A percentile compares a stretch with the other conserved stretches of the same genome.
Conservation (phyloP, 2,113 vertebrate species). For the Petaurus breviceps region DNA sequence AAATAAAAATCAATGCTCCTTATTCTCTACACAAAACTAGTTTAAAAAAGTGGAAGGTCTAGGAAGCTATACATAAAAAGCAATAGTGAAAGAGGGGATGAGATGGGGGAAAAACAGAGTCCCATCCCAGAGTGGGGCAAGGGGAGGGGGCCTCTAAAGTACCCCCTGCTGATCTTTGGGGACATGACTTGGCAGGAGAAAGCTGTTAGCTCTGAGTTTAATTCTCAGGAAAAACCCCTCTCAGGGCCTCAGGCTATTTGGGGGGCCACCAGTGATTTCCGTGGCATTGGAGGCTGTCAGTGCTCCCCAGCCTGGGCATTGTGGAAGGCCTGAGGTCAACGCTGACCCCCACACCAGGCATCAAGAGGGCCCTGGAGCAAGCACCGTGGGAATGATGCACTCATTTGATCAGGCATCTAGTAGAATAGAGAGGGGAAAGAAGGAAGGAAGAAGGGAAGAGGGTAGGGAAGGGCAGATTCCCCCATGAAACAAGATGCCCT, state of each 20-base stretch:
- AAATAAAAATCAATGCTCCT: slow-evolving; percentile 83
- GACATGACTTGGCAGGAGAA: slow-evolving; percentile 73
- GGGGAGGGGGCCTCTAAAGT: slow-evolving; percentile 48
- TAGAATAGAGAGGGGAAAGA: slow-evolving; percentile 27
- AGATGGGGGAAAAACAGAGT: slow-evolving; percentile 25
- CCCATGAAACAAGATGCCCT: neutral
- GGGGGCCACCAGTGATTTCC: slow-evolving; percentile 68
- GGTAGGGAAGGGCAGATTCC: neutral
- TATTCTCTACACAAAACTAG: slow-evolving; percentile 83
- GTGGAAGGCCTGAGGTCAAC: slow-evolving; percentile 58
- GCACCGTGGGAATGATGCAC: slow-evolving; percentile 75
- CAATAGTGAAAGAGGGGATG: slow-evolving; percentile 70
- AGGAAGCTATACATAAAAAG: slow-evolving; percentile 80
- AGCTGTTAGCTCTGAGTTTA: slow-evolving; percentile 75
- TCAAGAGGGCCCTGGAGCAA: slow-evolving; percentile 74
- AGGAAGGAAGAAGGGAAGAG: neutral
- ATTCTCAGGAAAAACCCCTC: slow-evolving; percentile 61
- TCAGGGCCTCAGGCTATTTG: neutral
- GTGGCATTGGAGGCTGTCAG: slow-evolving; percentile 73
- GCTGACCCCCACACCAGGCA: slow-evolving; percentile 50
- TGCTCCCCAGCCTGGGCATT: slow-evolving; percentile 27
- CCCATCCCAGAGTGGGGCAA: slow-evolving; percentile 32
- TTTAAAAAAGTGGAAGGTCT: slow-evolving; percentile 83
- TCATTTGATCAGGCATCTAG: slow-evolving; percentile 64
- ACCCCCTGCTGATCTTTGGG: slow-evolving; percentile 61